phyloP scores from a whole-genome alignment of 2,113 vertebrate genomes.

The Noctilio leporinus region DNA sequence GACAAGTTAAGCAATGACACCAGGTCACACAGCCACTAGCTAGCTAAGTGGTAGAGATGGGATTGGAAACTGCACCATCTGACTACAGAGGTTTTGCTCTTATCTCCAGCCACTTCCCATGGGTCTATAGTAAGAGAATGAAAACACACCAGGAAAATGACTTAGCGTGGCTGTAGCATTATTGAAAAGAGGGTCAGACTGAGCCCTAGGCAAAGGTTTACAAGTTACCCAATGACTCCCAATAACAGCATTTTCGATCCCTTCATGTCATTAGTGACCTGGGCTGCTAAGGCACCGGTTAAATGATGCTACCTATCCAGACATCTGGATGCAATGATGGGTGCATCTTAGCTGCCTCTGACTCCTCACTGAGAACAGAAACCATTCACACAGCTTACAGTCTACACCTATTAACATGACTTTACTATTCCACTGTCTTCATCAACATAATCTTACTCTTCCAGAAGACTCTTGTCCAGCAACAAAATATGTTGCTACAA shows the following conservation, averaged over 20 bases:
- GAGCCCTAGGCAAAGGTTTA: not conserved
- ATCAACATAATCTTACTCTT: not conserved
- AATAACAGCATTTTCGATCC: not conserved
- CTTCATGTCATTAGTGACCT: not conserved
- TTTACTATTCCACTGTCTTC: not conserved
- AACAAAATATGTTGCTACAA: not conserved
- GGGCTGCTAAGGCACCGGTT: not conserved
- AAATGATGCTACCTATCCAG: not conserved
- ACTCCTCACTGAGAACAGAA: not conserved
- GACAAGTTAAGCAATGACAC: not conserved
- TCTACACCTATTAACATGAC: not conserved
- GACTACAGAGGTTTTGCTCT: not conserved
- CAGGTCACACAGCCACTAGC: not conserved
- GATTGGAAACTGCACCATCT: not conserved
- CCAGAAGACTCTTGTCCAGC: not conserved
- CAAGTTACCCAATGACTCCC: not conserved
- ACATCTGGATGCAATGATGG: not conserved
- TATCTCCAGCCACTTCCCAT: not conserved
- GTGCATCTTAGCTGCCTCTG: not conserved
- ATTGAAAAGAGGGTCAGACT: not conserved
- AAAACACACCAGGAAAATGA: not conserved
- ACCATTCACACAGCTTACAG: not conserved
- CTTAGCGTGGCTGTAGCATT: not conserved
- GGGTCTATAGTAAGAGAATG: not conserved
- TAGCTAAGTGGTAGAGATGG: not conserved